Conservation (phyloP, 2,797 vertebrate genomes). For the Anguilla obscura region DNA sequence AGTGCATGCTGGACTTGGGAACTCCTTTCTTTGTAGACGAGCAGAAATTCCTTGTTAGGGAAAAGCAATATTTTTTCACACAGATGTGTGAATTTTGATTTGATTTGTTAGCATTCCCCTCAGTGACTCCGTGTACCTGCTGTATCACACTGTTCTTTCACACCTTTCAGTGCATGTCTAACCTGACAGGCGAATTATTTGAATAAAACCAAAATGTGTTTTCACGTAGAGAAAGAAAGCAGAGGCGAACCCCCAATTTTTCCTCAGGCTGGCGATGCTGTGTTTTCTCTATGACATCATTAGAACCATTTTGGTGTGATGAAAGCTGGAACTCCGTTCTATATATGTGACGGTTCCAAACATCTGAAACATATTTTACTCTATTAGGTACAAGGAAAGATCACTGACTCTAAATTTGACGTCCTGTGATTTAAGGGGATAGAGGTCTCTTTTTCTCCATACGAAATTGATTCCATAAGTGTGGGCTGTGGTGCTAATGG, state of each 20-base stretch:
- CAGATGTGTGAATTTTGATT: conserved; percentile 18
- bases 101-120: background rate
- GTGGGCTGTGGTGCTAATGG: conserved; percentile 5
- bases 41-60: background rate
- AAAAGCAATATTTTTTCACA: background rate
- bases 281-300: conserved; percentile 52
- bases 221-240: conserved; percentile 41
- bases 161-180: background rate
- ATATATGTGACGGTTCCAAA: conserved; percentile 40
- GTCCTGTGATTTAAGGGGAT: conserved; percentile 29
- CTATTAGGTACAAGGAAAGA: conserved; percentile 44
- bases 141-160: background rate
- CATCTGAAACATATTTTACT: conserved; percentile 54
- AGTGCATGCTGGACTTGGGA: background rate
- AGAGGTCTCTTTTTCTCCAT: conserved; percentile 20
- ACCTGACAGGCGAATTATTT: conserved; percentile 47
- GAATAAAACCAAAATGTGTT: conserved; percentile 36
- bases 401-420: conserved; percentile 10
- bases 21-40: background rate
- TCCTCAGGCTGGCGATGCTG: conserved; percentile 37
- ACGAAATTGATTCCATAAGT: conserved; percentile 44
- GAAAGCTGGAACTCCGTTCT: conserved; percentile 41
- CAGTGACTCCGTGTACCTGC: background rate
- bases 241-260: conserved; percentile 33
- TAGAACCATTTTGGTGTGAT: conserved; percentile 36